A percentile compares a stretch with the other conserved stretches of the same genome.
Evolutionary conservation across 2,797 vertebrate genomes (phyloP).

Genomic region (Arrhamphus sclerolepis): DNA sequence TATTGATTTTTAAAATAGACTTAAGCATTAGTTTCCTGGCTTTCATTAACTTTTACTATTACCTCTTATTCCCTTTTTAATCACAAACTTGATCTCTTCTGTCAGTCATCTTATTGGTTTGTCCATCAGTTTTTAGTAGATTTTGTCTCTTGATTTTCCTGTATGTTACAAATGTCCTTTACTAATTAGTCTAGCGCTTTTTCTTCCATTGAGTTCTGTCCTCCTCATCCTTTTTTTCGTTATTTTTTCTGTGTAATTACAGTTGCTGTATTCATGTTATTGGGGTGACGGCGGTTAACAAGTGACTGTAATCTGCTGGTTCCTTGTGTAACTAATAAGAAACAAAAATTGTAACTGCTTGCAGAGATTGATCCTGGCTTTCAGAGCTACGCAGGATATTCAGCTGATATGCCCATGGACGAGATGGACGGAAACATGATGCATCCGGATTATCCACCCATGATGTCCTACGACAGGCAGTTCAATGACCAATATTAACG

Average conservation of each 20-base stretch:
- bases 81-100: too few relatives aligned
- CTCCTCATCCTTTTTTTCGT: constrained; percentile 21
- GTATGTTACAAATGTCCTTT: too few relatives aligned
- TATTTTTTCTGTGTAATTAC: too few relatives aligned
- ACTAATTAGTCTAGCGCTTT: not conserved
- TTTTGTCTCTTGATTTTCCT: too few relatives aligned
- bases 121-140: too few relatives aligned
- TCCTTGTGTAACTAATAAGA: not conserved
- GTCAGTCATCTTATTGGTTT: too few relatives aligned
- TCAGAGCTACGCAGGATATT: constrained; percentile 29
- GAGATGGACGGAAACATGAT: constrained; percentile 44
- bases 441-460: constrained; percentile 53
- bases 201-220: not conserved
- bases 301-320: too few relatives aligned
- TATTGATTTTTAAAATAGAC: too few relatives aligned
- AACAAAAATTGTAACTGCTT: constrained; percentile 11
- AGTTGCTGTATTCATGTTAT: too few relatives aligned
- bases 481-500: constrained; percentile 65
- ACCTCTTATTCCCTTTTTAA: too few relatives aligned
- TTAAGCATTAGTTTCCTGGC: too few relatives aligned
- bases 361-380: constrained; percentile 71
- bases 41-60: too few relatives aligned
- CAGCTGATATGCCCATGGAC: constrained; percentile 53
- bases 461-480: constrained; percentile 51
- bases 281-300: not conserved